Evolutionary conservation across 2,113 vertebrate genomes (phyloP).

Genomic region (Centropus bengalensis): DNA sequence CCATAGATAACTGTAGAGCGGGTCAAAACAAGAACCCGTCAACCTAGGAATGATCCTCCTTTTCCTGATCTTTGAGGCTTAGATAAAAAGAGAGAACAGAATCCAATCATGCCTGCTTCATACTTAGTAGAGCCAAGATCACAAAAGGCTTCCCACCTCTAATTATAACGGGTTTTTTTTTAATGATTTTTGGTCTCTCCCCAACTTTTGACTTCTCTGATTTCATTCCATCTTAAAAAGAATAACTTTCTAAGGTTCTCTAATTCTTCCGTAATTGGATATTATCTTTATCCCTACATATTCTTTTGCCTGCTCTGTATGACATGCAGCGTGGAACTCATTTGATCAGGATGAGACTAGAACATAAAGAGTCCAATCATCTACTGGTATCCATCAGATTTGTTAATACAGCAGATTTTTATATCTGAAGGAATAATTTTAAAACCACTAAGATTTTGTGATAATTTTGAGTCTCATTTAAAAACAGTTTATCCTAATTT

Average conservation of each 20-base stretch:
- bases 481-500: neutral
- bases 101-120: neutral
- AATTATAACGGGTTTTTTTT: neutral
- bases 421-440: neutral
- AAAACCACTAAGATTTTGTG: neutral
- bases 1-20: conserved; percentile 1
- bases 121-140: neutral
- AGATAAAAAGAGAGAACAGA: neutral
- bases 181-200: neutral
- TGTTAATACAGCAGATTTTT: neutral
- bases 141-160: neutral
- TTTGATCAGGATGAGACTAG: too few species aligned
- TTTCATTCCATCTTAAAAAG: neutral
- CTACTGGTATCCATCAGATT: neutral
- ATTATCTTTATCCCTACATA: neutral
- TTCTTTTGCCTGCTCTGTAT: too few species aligned
- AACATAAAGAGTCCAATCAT: neutral
- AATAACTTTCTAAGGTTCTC: neutral
- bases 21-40: conserved; percentile 38
- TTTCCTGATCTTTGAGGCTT: neutral
- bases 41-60: neutral
- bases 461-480: neutral
- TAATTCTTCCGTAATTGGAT: neutral
- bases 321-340: too few species aligned
- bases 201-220: neutral